A percentile compares a stretch with the other conserved stretches of the same genome.
phyloP scores from a whole-genome alignment of 1,140 invertebrate genomes.

The Parasteatoda tepidariorum region DNA sequence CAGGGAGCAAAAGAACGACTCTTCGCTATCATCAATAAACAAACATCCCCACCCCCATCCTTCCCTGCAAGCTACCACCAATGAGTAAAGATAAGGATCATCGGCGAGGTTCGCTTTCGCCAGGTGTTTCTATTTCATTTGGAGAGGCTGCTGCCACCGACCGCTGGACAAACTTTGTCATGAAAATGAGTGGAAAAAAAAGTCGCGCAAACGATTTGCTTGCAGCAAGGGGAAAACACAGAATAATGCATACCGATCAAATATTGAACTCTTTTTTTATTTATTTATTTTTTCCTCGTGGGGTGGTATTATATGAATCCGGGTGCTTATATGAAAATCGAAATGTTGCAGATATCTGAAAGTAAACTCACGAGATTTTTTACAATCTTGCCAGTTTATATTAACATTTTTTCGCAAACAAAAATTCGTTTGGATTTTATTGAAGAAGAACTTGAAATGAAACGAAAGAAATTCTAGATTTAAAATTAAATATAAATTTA shows the following conservation, averaged over 20 bases:
- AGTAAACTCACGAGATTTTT: too few species aligned
- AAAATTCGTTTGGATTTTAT: too few species aligned
- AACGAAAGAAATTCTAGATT: too few species aligned
- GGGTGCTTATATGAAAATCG: too few species aligned
- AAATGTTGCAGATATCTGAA: too few species aligned
- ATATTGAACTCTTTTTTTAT: neutral
- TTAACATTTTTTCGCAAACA: too few species aligned
- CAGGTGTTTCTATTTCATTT: slow-evolving; percentile 40
- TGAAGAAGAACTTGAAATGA: too few species aligned
- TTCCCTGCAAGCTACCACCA: neutral
- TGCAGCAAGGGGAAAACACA: neutral
- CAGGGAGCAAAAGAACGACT: too few species aligned
- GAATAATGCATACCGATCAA: neutral
- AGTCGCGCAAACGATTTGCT: neutral
- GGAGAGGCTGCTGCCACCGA: slow-evolving; percentile 6
- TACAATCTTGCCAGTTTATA: too few species aligned
- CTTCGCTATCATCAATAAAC: slow-evolving; percentile 29
- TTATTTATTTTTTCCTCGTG: too few species aligned
- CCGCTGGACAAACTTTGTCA: slow-evolving; percentile 2
- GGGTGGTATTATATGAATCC: too few species aligned
- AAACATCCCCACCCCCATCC: neutral
- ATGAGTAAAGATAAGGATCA: slow-evolving; percentile 27
- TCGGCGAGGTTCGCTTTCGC: neutral
- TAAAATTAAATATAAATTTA: too few species aligned
- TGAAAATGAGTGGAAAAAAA: slow-evolving; percentile 1